These are phyloP conservation scores for Cantharis nigra DNA, from an alignment of 2,888 invertebrate species.

Conservation along the genomic window DNA sequence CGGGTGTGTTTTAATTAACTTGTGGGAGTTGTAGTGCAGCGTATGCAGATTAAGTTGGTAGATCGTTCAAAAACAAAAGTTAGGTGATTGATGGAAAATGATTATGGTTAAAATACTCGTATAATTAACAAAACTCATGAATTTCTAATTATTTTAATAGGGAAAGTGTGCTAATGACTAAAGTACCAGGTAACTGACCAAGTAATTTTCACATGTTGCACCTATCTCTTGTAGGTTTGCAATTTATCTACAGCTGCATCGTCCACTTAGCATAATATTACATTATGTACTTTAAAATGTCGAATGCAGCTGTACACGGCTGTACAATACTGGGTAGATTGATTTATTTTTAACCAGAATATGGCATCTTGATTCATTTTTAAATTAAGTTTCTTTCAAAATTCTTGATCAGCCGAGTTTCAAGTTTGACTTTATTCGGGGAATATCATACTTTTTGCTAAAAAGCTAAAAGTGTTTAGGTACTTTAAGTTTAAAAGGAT, in stretches of 20 bases:
- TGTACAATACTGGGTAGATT: not conserved
- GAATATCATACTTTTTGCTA: no score
- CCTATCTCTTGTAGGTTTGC: not conserved
- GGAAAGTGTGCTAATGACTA: not conserved
- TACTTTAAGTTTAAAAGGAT: no score
- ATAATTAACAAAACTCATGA: not conserved
- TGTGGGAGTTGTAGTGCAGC: not conserved
- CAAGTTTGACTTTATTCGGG: no score
- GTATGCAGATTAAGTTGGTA: not conserved
- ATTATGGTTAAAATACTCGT: not conserved
- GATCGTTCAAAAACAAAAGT: not conserved
- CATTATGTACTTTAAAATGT: not conserved
- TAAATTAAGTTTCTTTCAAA: no score
- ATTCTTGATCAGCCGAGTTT: no score
- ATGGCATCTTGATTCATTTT: no score
- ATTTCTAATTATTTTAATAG: not conserved
- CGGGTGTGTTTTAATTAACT: not conserved
- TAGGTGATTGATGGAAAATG: not conserved
- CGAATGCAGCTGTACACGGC: not conserved
- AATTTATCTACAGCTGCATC: not conserved
- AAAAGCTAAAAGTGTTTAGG: no score
- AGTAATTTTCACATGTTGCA: not conserved
- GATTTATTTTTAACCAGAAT: not conserved
- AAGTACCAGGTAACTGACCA: not conserved
- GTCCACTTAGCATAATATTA: not conserved